A percentile compares a stretch with the other conserved stretches of the same genome.
Conservation (phyloP, 2,888 invertebrate species). For the Mythimna ferrago region DNA sequence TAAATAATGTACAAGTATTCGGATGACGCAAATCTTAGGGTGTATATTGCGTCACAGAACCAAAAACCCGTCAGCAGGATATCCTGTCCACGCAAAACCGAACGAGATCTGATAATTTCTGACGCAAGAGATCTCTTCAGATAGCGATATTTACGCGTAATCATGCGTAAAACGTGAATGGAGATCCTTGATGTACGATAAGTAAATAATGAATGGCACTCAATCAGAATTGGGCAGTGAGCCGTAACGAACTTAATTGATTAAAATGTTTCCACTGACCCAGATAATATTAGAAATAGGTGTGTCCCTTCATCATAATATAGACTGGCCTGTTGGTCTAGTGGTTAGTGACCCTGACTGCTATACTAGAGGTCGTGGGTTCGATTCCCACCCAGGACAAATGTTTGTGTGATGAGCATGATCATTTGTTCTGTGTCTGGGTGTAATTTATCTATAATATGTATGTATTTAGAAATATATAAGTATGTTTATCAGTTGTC, state of each 20-base stretch:
- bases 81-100: slow-evolving; percentile 22
- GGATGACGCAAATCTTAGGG: slow-evolving; percentile 29
- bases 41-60: slow-evolving; percentile 14
- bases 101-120: slow-evolving; percentile 26
- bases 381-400: no score
- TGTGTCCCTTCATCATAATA: slow-evolving; percentile 12
- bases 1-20: not conserved
- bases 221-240: slow-evolving; percentile 8
- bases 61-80: slow-evolving; percentile 19
- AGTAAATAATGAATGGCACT: slow-evolving; percentile 15
- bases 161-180: not conserved
- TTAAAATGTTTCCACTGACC: slow-evolving; percentile 31
- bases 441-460: no score
- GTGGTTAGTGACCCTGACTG: no score
- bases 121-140: slow-evolving; percentile 18
- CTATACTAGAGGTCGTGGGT: no score
- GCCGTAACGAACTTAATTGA: slow-evolving; percentile 8
- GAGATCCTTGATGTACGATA: not conserved
- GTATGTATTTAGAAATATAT: no score
- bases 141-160: slow-evolving; percentile 13
- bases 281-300: slow-evolving; percentile 22
- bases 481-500: no score
- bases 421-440: no score
- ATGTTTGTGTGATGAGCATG: no score
- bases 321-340: no score